Evolutionary conservation across 1,140 invertebrate species (phyloP), one percentile per base, ranked within the genome.

Genomic region (Drosophila kohkoa): DNA sequence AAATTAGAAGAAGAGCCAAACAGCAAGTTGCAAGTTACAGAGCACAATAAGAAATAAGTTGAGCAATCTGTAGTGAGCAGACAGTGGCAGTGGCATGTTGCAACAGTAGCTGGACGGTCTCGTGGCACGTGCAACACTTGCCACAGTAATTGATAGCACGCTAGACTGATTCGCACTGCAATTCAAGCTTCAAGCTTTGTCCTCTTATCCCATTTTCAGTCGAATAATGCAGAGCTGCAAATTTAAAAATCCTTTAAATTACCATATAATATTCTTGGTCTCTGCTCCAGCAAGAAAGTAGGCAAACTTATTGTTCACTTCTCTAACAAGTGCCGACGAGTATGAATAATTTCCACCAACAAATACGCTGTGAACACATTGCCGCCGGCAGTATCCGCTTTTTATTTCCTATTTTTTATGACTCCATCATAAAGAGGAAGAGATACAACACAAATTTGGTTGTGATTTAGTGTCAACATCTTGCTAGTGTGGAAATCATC

Each of bases 101-200:
- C 38, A 45, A 55, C 30, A 63, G 54, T 58, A 28, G 59, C 68
- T 32, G 76, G 74, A 77, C 74, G 54, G 67, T 64, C 75, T 78
- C 51, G 80, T 77, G 77, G 83, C 83, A 89, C 83, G 83, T 88
- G 83, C 83, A 88, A 89, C 83, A 88, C 85, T 88, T 83, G 83
- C 85, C 85, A 83, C 81, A 89, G 83, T 88, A 88, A 88, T 88
- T 88, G 83, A 88, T 88, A 89, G 83, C 83, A 88, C 77, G 83
- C 83, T 81, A 89, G 85, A 88, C 69, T 89, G 83, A 89, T 88
- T 88, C 85, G 66, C 80, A 88, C 77, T 58, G 79, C 83, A 82
- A 87, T 77, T 82, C 79, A 77, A 67, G 60, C 45, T 25, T 25
- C 68, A 41, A 79, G 52, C 82, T 69, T 69, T 59, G 57, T 51